Evolutionary conservation across 1,140 invertebrate species (phyloP).

Genomic region (Melanaphis sacchari): DNA sequence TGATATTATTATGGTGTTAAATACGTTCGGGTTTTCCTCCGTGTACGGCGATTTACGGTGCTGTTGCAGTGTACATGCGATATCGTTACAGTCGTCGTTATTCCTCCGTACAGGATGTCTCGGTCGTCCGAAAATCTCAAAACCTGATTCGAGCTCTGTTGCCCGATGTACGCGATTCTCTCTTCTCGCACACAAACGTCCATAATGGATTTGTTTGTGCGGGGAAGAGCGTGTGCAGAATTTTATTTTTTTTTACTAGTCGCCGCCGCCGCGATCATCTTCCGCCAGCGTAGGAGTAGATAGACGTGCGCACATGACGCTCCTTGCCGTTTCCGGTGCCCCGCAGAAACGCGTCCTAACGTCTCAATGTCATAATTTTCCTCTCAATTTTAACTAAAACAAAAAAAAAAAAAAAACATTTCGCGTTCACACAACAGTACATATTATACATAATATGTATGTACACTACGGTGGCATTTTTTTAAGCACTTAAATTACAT

Average conservation of each 20-base stretch:
- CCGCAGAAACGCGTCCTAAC: neutral
- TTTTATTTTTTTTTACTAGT: neutral
- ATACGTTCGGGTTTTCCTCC: neutral
- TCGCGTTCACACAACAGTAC: neutral
- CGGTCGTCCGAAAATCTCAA: neutral
- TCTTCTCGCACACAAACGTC: neutral
- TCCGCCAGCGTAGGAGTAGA: neutral
- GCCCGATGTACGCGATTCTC: neutral
- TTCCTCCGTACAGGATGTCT: neutral
- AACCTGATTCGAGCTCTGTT: slow-evolving; percentile 14
- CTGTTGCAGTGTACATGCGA: neutral
- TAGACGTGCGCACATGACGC: no score
- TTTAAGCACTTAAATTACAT: neutral
- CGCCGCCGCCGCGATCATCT: neutral
- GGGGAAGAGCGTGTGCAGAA: neutral
- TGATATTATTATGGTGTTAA: slow-evolving; percentile 28
- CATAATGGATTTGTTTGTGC: neutral
- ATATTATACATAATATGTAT: neutral
- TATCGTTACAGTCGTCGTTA: neutral
- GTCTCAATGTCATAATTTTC: neutral
- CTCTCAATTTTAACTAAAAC: neutral
- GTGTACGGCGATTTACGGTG: neutral
- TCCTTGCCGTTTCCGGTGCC: neutral
- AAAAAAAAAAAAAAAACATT: neutral
- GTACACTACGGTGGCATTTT: neutral